phyloP scores from a whole-genome alignment of 2,113 vertebrate species.

The Oryzias celebensis region DNA sequence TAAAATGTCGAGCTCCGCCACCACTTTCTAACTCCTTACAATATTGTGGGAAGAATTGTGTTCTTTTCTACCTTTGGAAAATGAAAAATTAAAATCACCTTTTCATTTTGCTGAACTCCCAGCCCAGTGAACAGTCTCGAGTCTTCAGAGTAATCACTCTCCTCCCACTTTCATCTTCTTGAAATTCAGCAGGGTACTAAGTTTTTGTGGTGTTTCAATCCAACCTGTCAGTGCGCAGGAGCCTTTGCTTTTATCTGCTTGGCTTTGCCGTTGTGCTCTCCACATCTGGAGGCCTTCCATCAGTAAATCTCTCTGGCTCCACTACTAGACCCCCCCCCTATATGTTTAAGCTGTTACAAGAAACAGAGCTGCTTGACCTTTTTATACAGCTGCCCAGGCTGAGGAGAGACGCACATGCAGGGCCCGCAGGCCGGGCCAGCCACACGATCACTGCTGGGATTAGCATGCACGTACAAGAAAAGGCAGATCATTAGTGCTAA shows the following conservation, averaged over 20 bases:
- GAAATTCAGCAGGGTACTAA: slow-evolving; percentile 66
- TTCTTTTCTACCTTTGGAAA: slow-evolving; percentile 21
- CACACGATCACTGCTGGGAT: slow-evolving; percentile 61
- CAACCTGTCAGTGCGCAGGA: slow-evolving; percentile 70
- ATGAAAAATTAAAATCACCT: slow-evolving; percentile 2
- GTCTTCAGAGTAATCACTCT: slow-evolving; percentile 24
- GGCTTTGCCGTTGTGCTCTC: slow-evolving; percentile 48
- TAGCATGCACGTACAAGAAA: slow-evolving; percentile 74
- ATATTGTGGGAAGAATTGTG: slow-evolving; percentile 4
- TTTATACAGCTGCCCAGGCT: slow-evolving; percentile 62
- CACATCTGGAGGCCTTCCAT: slow-evolving; percentile 80
- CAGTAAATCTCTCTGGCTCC: slow-evolving; percentile 74
- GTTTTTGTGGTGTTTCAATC: slow-evolving; percentile 75
- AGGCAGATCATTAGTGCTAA: slow-evolving; percentile 72
- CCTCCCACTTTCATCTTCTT: slow-evolving; percentile 57
- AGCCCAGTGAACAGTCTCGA: slow-evolving; percentile 16
- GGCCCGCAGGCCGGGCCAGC: slow-evolving; percentile 48
- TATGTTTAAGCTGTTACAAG: slow-evolving; percentile 77
- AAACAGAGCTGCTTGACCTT: slow-evolving; percentile 76
- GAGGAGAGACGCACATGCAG: slow-evolving; percentile 52
- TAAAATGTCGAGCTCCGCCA: too few relatives aligned
- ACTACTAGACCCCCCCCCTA: slow-evolving; percentile 51
- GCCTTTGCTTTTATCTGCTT: slow-evolving; percentile 75
- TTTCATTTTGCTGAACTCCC: slow-evolving; percentile 28
- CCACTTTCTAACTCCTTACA: background rate